A percentile compares a stretch with the other conserved stretches of the same genome.
Evolutionary conservation across 2,888 invertebrate genomes (phyloP).

Genomic region (Caenorhabditis sp.): DNA sequence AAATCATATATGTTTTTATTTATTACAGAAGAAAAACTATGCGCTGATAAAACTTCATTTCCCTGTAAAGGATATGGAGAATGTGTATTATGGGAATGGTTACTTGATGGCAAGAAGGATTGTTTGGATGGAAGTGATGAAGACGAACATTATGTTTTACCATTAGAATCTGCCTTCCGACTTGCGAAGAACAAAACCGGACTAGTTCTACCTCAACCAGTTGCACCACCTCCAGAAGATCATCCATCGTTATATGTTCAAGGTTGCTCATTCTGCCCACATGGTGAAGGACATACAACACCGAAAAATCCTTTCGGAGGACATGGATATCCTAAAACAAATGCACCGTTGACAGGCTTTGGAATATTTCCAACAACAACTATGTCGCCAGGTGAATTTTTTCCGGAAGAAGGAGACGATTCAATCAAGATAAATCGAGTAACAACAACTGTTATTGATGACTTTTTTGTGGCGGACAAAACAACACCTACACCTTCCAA

Average conservation of each 20-base stretch:
- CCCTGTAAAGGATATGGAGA: slow-evolving; percentile 70
- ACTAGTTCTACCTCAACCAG: slow-evolving; percentile 24
- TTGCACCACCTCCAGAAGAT: slow-evolving; percentile 34
- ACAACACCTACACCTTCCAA: not conserved
- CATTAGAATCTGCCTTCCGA: slow-evolving; percentile 29
- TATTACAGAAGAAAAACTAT: slow-evolving; percentile 61
- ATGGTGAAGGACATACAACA: slow-evolving; percentile 11
- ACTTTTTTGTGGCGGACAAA: slow-evolving; percentile 3
- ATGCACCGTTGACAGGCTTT: slow-evolving; percentile 16
- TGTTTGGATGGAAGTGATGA: slow-evolving; percentile 69
- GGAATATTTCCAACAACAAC: slow-evolving; percentile 9
- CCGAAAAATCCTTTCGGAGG: slow-evolving; percentile 32
- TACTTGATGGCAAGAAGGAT: slow-evolving; percentile 64
- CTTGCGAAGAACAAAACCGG: slow-evolving; percentile 27
- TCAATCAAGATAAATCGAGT: not conserved
- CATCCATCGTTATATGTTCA: slow-evolving; percentile 29
- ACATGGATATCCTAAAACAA: slow-evolving; percentile 6
- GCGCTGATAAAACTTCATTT: slow-evolving; percentile 55
- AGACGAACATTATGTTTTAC: slow-evolving; percentile 41
- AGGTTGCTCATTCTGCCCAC: slow-evolving; percentile 36
- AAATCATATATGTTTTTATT: slow-evolving; percentile 13
- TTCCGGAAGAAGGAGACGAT: not conserved
- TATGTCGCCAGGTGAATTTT: slow-evolving; percentile 13
- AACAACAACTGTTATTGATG: not conserved
- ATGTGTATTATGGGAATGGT: slow-evolving; percentile 66